Conservation (phyloP, 2,797 vertebrate genomes). For the Takifugu rubripes region DNA sequence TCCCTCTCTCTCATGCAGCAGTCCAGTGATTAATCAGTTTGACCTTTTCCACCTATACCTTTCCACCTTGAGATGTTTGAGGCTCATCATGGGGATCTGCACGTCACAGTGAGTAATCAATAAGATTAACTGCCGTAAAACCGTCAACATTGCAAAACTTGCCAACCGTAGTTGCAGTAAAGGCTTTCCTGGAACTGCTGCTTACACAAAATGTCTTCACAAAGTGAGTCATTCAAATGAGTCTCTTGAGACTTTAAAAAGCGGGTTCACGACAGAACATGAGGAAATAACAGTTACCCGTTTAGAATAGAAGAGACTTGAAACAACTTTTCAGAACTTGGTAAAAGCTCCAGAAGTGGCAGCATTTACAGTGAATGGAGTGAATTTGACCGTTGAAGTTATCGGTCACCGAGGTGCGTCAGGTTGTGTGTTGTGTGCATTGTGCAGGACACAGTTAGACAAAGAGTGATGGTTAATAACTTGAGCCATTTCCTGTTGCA, state of each 20-base stretch:
- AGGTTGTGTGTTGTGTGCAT: conserved; percentile 4
- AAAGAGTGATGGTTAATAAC: no score
- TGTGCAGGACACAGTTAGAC: neutral
- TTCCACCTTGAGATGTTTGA: conserved; percentile 1
- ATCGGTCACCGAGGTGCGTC: no score
- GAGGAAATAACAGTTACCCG: neutral
- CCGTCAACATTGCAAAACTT: no score
- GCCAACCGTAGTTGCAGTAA: no score
- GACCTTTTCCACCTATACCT: neutral
- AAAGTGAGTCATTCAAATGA: neutral
- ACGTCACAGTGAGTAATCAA: conserved; percentile 48
- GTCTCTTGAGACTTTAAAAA: no score
- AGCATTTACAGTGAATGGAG: neutral
- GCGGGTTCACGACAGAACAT: neutral
- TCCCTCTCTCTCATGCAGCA: conserved; percentile 15
- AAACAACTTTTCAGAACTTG: neutral
- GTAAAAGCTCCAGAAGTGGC: neutral
- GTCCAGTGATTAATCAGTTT: conserved; percentile 12
- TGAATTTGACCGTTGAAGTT: neutral
- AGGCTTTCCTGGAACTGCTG: neutral
- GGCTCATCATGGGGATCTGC: conserved; percentile 62
- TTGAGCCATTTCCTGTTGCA: conserved; percentile 56
- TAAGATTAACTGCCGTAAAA: no score
- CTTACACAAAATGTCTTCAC: neutral
- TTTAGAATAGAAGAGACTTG: neutral